A percentile compares a stretch with the other conserved stretches of the same genome.
phyloP scores from a whole-genome alignment of 1,140 invertebrate genomes.

The Coelopa frigida region DNA sequence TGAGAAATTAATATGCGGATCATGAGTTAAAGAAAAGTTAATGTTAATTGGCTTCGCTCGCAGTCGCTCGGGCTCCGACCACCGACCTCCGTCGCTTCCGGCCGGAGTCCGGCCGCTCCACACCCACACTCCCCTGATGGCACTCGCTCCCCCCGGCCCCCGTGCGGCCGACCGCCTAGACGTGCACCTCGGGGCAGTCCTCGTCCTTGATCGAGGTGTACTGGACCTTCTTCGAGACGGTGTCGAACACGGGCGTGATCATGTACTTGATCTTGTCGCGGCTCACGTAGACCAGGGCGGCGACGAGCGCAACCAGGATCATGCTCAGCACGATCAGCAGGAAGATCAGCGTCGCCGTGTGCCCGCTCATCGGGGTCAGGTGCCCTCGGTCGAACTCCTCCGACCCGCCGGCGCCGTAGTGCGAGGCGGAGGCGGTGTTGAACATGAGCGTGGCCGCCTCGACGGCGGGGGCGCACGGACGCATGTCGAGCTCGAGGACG shows the following conservation, averaged over 20 bases:
- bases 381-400: slow-evolving; percentile 24
- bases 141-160: neutral
- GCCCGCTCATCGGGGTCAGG: slow-evolving; percentile 29
- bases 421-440: slow-evolving; percentile 21
- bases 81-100: too few species aligned
- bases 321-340: slow-evolving; percentile 52
- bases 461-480: slow-evolving; percentile 36
- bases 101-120: too few species aligned
- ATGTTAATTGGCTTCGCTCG: too few species aligned
- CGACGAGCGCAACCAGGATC: slow-evolving; percentile 49
- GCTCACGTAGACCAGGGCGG: slow-evolving; percentile 55
- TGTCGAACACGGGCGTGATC: slow-evolving; percentile 57
- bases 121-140: too few species aligned
- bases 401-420: slow-evolving; percentile 19
- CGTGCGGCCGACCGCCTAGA: slow-evolving; percentile 18
- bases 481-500: slow-evolving; percentile 40
- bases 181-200: slow-evolving; percentile 45
- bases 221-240: slow-evolving; percentile 61
- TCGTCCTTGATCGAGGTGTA: slow-evolving; percentile 61
- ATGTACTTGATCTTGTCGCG: slow-evolving; percentile 51
- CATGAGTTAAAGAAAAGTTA: too few species aligned
- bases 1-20: too few species aligned
- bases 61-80: too few species aligned
- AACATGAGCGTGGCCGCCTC: slow-evolving; percentile 35
- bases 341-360: slow-evolving; percentile 49